Percentiles rank a stretch among this genome's conserved stretches.
Evolutionary conservation across 2,797 vertebrate genomes (phyloP).

Genomic region (Pogonophryne albipinna): DNA sequence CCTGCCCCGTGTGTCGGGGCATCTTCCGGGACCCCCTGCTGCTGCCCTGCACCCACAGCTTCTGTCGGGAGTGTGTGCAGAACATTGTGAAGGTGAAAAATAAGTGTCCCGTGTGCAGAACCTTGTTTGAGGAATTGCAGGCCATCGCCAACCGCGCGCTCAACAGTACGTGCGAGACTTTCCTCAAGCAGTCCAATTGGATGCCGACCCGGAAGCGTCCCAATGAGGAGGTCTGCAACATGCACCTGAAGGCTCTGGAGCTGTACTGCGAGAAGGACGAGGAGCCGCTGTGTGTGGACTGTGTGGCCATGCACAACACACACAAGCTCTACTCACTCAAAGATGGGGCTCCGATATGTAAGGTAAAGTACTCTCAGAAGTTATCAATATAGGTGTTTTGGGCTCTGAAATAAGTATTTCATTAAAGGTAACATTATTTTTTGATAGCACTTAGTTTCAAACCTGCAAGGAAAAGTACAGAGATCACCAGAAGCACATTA

Average conservation of each 20-base stretch:
- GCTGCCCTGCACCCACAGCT: constrained; percentile 87
- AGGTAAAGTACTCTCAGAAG: constrained; percentile 62
- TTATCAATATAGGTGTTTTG: neutral
- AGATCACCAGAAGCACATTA: too few species aligned
- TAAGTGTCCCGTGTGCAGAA: constrained; percentile 77
- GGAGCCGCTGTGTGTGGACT: constrained; percentile 80
- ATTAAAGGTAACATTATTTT: too few species aligned
- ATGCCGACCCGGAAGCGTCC: neutral
- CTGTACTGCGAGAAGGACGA: constrained; percentile 86
- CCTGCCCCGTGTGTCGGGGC: constrained; percentile 86
- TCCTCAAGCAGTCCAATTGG: constrained; percentile 50
- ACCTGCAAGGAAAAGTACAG: too few species aligned
- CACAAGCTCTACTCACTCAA: constrained; percentile 70
- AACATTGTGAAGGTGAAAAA: constrained; percentile 39
- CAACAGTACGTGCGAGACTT: constrained; percentile 70
- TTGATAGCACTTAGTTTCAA: too few species aligned
- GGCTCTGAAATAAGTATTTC: too few species aligned
- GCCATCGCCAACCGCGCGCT: constrained; percentile 75
- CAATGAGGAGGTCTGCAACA: constrained; percentile 52
- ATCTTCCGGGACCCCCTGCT: constrained; percentile 86
- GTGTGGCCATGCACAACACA: constrained; percentile 71
- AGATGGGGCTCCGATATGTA: constrained; percentile 61
- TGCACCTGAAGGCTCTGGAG: constrained; percentile 79
- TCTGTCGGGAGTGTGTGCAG: constrained; percentile 85
- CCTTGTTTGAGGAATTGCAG: constrained; percentile 19